These are phyloP conservation scores for Aphrophora alni DNA, from an alignment of 2,888 invertebrate genomes.

Conservation along the genomic window DNA sequence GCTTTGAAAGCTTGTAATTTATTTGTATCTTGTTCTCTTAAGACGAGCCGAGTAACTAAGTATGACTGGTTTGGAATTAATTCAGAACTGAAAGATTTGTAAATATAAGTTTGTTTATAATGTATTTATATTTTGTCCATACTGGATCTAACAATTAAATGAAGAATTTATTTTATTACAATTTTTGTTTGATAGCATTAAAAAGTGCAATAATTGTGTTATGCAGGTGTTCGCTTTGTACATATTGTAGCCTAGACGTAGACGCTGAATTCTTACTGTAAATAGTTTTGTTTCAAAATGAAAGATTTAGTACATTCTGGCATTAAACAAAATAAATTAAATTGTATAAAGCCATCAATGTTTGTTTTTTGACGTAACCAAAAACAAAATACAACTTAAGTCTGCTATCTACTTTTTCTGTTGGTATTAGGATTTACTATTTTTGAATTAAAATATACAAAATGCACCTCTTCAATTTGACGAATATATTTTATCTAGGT, in stretches of 20 bases:
- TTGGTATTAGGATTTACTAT: not conserved
- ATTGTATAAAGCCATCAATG: not conserved
- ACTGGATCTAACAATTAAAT: not conserved
- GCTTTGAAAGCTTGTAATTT: too few species aligned
- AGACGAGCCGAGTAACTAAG: too few species aligned
- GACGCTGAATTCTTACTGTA: not conserved
- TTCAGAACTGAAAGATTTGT: not conserved
- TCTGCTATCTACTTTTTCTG: not conserved
- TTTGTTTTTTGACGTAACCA: not conserved
- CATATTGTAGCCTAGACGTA: not conserved
- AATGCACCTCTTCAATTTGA: too few species aligned
- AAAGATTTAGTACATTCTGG: not conserved
- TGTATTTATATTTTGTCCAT: conserved; percentile 36
- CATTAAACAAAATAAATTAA: not conserved
- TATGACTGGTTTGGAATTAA: too few species aligned
- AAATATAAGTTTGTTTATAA: conserved; percentile 38
- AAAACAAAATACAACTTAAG: not conserved
- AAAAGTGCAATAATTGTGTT: conserved; percentile 16
- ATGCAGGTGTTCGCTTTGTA: not conserved
- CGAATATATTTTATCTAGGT: too few species aligned
- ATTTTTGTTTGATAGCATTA: conserved; percentile 28
- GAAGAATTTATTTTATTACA: conserved; percentile 33
- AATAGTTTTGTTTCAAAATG: not conserved
- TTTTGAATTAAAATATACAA: not conserved
- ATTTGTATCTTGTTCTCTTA: too few species aligned